These are phyloP conservation scores for Zaprionus capensis DNA, from an alignment of 1,140 invertebrate genomes.

Conservation along the genomic window DNA sequence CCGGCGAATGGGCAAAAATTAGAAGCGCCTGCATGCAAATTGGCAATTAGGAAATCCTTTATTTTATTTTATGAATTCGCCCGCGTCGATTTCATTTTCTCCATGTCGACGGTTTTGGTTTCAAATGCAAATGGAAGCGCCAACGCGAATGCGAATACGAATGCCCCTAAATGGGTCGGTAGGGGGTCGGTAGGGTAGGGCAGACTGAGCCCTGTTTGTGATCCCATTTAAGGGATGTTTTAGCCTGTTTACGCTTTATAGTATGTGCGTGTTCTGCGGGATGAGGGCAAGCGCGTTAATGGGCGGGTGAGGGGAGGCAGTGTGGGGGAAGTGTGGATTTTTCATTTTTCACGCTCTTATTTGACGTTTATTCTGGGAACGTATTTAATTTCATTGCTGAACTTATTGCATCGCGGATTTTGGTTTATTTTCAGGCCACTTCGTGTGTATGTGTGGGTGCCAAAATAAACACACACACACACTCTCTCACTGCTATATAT, in stretches of 20 bases:
- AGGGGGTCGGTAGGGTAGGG: constrained; percentile 1
- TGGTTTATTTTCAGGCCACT: constrained; percentile 38
- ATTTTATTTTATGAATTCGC: constrained; percentile 76
- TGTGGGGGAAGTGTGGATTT: background rate
- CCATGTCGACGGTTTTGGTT: constrained; percentile 50
- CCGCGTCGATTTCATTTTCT: constrained; percentile 67
- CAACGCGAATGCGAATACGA: background rate
- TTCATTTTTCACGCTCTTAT: constrained; percentile 68
- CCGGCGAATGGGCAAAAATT: constrained; percentile 78
- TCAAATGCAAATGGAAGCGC: constrained; percentile 69
- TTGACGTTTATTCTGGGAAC: constrained; percentile 63
- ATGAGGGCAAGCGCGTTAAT: too few relatives aligned
- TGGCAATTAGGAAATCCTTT: constrained; percentile 81
- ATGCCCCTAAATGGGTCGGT: constrained; percentile 16
- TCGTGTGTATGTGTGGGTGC: constrained; percentile 14
- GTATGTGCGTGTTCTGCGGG: constrained; percentile 9
- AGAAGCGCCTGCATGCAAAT: constrained; percentile 77
- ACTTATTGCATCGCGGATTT: constrained; percentile 35
- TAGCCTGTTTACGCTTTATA: constrained; percentile 27
- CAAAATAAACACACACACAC: constrained; percentile 6
- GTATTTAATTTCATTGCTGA: constrained; percentile 74
- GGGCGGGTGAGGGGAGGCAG: background rate
- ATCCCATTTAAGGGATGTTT: constrained; percentile 28
- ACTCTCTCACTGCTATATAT: background rate
- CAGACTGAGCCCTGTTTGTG: background rate